A percentile compares a stretch with the other conserved stretches of the same genome.
These are phyloP conservation scores for Dermochelys coriacea DNA, from an alignment of 2,797 vertebrate species.

Conservation along the genomic window DNA sequence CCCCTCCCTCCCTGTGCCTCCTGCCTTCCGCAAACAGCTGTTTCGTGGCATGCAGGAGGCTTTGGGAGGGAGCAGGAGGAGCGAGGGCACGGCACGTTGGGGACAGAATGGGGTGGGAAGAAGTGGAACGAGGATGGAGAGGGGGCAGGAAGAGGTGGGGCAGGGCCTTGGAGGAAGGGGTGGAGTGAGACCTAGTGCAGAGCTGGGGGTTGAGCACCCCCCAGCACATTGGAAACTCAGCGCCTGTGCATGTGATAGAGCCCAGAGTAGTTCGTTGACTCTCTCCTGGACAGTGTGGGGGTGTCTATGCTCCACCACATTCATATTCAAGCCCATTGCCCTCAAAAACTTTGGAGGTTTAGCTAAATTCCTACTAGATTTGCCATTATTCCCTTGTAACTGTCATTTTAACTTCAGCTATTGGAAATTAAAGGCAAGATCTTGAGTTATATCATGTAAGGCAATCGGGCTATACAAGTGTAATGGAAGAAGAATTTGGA, in stretches of 20 bases:
- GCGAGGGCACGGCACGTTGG: rapidly evolving
- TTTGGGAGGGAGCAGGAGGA: too few species aligned
- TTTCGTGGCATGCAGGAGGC: too few species aligned
- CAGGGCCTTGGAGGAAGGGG: too few species aligned
- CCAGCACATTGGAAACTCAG: too few species aligned
- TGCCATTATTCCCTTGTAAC: not conserved
- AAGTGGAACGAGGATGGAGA: too few species aligned
- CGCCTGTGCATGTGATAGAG: not conserved
- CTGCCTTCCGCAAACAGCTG: too few species aligned
- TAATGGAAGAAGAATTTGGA: not conserved
- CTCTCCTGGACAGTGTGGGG: not conserved
- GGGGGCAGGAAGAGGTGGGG: too few species aligned
- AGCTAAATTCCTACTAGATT: not conserved
- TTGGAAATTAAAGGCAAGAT: not conserved
- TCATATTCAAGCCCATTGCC: not conserved
- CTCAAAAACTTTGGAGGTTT: not conserved
- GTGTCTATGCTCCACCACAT: not conserved
- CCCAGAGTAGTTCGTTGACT: not conserved
- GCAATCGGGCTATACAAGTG: not conserved
- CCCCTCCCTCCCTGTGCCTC: too few species aligned
- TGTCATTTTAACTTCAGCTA: rapidly evolving
- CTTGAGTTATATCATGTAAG: not conserved
- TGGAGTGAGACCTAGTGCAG: too few species aligned
- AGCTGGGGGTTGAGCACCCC: too few species aligned
- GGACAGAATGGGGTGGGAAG: too few species aligned